These are phyloP conservation scores for Syrphus vitripennis DNA, from an alignment of 2,888 invertebrate genomes.

Conservation along the genomic window DNA sequence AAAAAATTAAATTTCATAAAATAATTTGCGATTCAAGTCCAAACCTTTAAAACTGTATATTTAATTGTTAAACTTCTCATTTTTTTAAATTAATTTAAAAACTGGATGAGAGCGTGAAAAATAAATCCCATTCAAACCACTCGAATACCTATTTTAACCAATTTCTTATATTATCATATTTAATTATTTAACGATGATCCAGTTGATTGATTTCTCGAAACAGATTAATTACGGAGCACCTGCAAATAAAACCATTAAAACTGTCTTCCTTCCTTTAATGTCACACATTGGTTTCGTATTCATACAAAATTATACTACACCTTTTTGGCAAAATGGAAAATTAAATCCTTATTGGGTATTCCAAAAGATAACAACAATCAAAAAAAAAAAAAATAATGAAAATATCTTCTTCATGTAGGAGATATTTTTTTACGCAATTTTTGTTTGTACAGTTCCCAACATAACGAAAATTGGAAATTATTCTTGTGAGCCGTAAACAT, in stretches of 20 bases:
- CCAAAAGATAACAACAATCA: neutral
- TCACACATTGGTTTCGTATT: neutral
- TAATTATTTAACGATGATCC: slow-evolving; percentile 22
- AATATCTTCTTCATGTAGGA: neutral
- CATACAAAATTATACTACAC: neutral
- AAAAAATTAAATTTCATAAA: too few relatives aligned
- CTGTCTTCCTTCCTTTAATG: neutral
- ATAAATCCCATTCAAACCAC: neutral
- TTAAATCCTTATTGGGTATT: slow-evolving; percentile 1
- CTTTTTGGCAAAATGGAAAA: slow-evolving; percentile 9
- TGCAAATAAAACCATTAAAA: neutral
- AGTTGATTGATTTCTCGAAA: slow-evolving; percentile 18
- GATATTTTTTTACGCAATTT: slow-evolving; percentile 25
- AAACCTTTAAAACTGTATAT: too few relatives aligned
- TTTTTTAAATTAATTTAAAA: too few relatives aligned
- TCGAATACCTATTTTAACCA: neutral
- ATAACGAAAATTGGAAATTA: slow-evolving; percentile 47
- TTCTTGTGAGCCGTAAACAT: slow-evolving; percentile 57
- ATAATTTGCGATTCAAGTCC: too few relatives aligned
- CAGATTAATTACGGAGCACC: slow-evolving; percentile 6
- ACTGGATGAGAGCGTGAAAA: too few relatives aligned
- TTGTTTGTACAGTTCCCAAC: too few relatives aligned
- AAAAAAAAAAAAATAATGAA: neutral
- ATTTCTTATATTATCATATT: slow-evolving; percentile 7
- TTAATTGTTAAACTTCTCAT: too few relatives aligned